Conservation (phyloP, 2,797 vertebrate genomes). For the Thalassophryne amazonica region DNA sequence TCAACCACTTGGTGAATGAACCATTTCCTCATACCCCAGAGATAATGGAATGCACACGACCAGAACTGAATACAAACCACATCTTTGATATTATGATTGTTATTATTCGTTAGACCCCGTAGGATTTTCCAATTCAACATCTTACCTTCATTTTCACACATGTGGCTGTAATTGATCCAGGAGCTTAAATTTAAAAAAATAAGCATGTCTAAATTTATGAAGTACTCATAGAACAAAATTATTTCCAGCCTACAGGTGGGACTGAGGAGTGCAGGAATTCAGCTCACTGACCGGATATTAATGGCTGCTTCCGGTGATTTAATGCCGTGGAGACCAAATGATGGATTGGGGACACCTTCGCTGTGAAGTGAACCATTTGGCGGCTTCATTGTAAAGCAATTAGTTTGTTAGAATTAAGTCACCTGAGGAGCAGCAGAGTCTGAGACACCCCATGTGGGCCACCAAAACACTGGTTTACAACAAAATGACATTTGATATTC, state of each 20-base stretch:
- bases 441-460: conserved; percentile 20
- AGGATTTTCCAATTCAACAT: too few species aligned
- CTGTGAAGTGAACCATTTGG: conserved; percentile 50
- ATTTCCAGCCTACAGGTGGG: conserved; percentile 26
- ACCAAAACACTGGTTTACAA: conserved; percentile 16
- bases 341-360: conserved; percentile 59
- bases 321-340: conserved; percentile 29
- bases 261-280: conserved; percentile 37
- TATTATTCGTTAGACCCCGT: too few species aligned
- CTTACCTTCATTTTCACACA: too few species aligned
- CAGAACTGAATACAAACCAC: too few species aligned
- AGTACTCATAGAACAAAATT: conserved; percentile 28
- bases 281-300: conserved; percentile 57
- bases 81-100: too few species aligned
- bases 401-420: conserved; percentile 40
- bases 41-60: too few species aligned
- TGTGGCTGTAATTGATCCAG: too few species aligned
- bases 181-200: too few species aligned
- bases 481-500: conserved; percentile 9
- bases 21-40: too few species aligned
- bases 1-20: too few species aligned
- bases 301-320: conserved; percentile 50
- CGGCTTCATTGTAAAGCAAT: conserved; percentile 51
- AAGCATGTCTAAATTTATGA: too few species aligned
- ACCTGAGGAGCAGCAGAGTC: conserved; percentile 30